Percentiles rank a stretch among this genome's conserved stretches.
These are phyloP conservation scores for Urocynchramus pylzowi DNA, from an alignment of 2,113 vertebrate species.

Conservation along the genomic window DNA sequence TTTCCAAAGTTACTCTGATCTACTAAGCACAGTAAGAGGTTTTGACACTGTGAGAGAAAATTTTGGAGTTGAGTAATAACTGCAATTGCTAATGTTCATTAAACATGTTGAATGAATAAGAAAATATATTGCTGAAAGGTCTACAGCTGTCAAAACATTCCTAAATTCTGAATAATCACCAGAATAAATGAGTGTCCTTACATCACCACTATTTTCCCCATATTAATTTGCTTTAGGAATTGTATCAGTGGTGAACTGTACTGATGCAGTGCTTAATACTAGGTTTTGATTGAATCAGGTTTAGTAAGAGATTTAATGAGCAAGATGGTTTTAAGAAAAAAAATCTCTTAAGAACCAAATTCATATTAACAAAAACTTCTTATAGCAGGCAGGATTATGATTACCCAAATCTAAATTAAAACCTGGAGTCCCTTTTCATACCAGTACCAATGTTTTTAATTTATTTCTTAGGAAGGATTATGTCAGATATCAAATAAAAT, in stretches of 20 bases:
- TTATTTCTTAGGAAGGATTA: constrained; percentile 57
- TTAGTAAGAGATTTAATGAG: not conserved
- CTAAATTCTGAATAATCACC: not conserved
- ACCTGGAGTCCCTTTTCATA: not conserved
- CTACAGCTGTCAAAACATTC: not conserved
- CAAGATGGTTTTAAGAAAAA: not conserved
- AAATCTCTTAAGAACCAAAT: not conserved
- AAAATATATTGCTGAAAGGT: not conserved
- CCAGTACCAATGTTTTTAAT: constrained; percentile 26
- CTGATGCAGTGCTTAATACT: not conserved
- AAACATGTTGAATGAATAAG: not conserved
- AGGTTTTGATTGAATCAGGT: not conserved
- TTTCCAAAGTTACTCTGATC: not conserved
- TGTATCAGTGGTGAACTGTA: not conserved
- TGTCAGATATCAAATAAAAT: constrained; percentile 34
- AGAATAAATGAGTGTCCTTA: not conserved
- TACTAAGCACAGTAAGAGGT: not conserved
- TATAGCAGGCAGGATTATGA: constrained; percentile 20
- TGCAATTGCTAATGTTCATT: not conserved
- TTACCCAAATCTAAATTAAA: constrained; percentile 53
- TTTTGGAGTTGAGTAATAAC: not conserved
- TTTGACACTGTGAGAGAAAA: not conserved
- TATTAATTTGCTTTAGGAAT: not conserved
- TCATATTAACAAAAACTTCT: not conserved
- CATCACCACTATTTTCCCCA: not conserved